Base-by-base conservation (phyloP, 2,113 vertebrate genomes). In the Miniopterus natalensis region DNA sequence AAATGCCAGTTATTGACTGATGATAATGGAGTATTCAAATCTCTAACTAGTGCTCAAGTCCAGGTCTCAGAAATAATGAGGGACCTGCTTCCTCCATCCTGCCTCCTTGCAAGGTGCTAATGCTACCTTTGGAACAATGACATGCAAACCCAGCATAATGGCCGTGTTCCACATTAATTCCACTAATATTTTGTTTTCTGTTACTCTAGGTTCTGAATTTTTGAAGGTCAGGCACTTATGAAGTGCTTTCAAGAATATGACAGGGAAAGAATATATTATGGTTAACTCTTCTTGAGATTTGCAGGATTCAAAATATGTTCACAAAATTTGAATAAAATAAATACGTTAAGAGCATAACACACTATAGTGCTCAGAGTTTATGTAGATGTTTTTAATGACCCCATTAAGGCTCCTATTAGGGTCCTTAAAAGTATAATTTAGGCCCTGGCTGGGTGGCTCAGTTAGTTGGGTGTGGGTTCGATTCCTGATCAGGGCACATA, bases 61-160 rank as follows among this genome's bases (percentile, higher is more conserved):
- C 86, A 92, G 18, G 66, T 97, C 68, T 66, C 74, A 90, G 70
- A 97, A 96, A 78, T 96, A 94, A 92, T 59, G 84, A 84, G 92
- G 65, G 23, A 45, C 25, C 47, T 10, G 40, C n/a, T 96, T 95
- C 84, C 20, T 97, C 53, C 68, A 45, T 85, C 31, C 42, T 92
- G 55, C 47, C 8, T 78, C 31, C 75, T 51, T 83, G 27, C 57
- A 29, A 97, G 18, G 20, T 93, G 36, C 61, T 88, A 55, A 25
- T 83, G 63, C 25, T 75, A 1, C 80, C 42, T 94, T 87, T 53
- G 21, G 6, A 93, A 66, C 71, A 78, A 68, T 73, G 87, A 79
- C 20, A 68, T 40, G 57, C 13, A 88, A 63, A 15, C 21, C 21
- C 40, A 59, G 49, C 13, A 53, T 70, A 94, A 84, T 90, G 83